A percentile compares a stretch with the other conserved stretches of the same genome.
phyloP scores from a whole-genome alignment of 2,888 invertebrate genomes.

The Biston stratarius region DNA sequence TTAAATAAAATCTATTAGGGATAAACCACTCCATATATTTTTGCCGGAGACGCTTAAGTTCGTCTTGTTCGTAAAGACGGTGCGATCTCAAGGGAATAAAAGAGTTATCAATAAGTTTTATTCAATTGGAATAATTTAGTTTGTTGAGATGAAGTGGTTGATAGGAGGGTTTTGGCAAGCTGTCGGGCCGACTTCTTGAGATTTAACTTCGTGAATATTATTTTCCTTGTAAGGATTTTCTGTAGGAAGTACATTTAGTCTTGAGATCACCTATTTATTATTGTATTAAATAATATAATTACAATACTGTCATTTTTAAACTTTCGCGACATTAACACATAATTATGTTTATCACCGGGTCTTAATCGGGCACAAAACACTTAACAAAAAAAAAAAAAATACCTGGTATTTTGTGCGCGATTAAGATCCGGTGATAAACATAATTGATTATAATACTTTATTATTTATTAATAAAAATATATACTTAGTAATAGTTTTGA shows the following conservation, averaged over 20 bases:
- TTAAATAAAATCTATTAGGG: conserved; percentile 31
- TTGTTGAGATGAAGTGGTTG: conserved; percentile 51
- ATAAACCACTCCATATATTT: conserved; percentile 67
- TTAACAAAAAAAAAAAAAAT: too few species aligned
- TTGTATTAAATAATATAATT: too few species aligned
- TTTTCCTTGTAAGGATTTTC: conserved; percentile 21
- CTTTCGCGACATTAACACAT: too few species aligned
- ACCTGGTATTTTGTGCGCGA: too few species aligned
- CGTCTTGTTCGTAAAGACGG: conserved; percentile 72
- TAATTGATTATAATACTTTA: too few species aligned
- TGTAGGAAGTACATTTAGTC: not conserved
- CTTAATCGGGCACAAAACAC: too few species aligned
- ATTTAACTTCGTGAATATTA: conserved; percentile 32
- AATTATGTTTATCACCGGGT: too few species aligned
- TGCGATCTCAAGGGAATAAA: conserved; percentile 73
- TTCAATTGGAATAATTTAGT: conserved; percentile 71
- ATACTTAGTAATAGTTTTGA: too few species aligned
- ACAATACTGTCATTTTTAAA: too few species aligned
- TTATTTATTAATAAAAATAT: too few species aligned
- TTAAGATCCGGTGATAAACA: too few species aligned
- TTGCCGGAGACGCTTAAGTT: conserved; percentile 69
- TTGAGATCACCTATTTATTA: too few species aligned
- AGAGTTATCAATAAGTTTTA: conserved; percentile 81
- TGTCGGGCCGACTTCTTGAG: conserved; percentile 42
- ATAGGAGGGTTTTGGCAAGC: conserved; percentile 52